These are phyloP conservation scores for Zelleria hepariella DNA, from an alignment of 2,888 invertebrate species.

Conservation along the genomic window DNA sequence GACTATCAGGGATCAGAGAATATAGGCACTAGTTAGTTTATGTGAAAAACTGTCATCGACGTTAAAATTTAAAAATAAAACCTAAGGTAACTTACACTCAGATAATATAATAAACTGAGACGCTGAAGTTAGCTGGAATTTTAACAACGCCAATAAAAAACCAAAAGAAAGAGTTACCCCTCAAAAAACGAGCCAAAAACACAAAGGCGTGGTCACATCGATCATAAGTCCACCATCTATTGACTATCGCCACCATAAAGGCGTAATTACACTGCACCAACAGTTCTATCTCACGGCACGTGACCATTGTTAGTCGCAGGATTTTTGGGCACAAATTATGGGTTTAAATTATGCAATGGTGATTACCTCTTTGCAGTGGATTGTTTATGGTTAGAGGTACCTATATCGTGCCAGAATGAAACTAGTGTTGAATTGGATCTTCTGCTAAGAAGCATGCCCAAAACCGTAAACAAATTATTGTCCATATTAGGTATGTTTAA, in stretches of 20 bases:
- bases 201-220: conserved; percentile 16
- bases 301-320: conserved; percentile 38
- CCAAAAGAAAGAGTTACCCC: conserved; percentile 9
- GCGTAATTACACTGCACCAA: conserved; percentile 23
- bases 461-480: too few species aligned
- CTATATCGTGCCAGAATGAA: too few species aligned
- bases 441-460: too few species aligned
- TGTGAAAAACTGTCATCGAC: too few species aligned
- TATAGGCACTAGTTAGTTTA: too few species aligned
- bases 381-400: neutral
- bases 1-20: too few species aligned
- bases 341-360: conserved; percentile 14
- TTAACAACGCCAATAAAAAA: conserved; percentile 4
- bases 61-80: too few species aligned
- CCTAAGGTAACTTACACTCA: too few species aligned
- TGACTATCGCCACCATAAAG: conserved; percentile 19
- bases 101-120: too few species aligned
- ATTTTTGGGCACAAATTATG: conserved; percentile 36
- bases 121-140: too few species aligned
- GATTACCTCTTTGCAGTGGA: neutral
- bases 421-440: too few species aligned
- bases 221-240: conserved; percentile 24
- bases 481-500: too few species aligned
- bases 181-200: conserved; percentile 11
- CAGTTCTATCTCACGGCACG: conserved; percentile 26